Evolutionary conservation across 2,888 invertebrate species (phyloP).

Genomic region (Rhingia campestris): DNA sequence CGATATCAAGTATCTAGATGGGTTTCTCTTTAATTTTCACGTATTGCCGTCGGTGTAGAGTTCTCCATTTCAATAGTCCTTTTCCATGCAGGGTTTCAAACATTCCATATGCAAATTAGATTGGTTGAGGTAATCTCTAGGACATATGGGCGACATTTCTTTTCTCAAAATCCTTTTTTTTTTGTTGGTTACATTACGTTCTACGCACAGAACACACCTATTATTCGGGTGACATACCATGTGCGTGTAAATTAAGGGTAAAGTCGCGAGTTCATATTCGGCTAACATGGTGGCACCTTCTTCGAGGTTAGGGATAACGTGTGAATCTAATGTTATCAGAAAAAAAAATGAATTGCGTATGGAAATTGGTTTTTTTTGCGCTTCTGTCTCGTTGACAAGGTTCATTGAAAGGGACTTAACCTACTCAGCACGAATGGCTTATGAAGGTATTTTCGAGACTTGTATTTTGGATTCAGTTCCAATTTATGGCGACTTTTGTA

Average conservation of each 20-base stretch:
- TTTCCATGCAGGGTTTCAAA: background rate
- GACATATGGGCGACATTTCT: constrained; percentile 32
- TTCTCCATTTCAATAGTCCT: background rate
- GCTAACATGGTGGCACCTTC: constrained; percentile 3
- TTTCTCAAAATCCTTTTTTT: constrained; percentile 13
- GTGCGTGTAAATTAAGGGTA: constrained; percentile 17
- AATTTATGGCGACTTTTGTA: background rate
- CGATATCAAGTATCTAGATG: too few species aligned
- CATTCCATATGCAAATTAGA: constrained; percentile 33
- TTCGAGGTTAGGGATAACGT: background rate
- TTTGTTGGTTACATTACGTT: background rate
- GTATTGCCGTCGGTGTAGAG: constrained; percentile 5
- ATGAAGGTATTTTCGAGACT: background rate
- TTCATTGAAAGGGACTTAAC: constrained; percentile 2
- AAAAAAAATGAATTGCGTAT: background rate
- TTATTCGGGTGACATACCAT: background rate
- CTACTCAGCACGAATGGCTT: background rate
- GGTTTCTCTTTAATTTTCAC: too few species aligned
- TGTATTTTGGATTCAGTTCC: background rate
- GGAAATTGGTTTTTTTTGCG: background rate
- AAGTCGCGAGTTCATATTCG: constrained; percentile 25
- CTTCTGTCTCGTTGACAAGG: constrained; percentile 8
- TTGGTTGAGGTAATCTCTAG: constrained; percentile 35
- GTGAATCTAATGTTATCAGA: constrained; percentile 2
- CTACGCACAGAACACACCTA: constrained; percentile 1